Percentiles rank a stretch among this genome's conserved stretches.
These are phyloP conservation scores for Aphaenogaster floridana DNA, from an alignment of 1,140 invertebrate species.

Conservation along the genomic window DNA sequence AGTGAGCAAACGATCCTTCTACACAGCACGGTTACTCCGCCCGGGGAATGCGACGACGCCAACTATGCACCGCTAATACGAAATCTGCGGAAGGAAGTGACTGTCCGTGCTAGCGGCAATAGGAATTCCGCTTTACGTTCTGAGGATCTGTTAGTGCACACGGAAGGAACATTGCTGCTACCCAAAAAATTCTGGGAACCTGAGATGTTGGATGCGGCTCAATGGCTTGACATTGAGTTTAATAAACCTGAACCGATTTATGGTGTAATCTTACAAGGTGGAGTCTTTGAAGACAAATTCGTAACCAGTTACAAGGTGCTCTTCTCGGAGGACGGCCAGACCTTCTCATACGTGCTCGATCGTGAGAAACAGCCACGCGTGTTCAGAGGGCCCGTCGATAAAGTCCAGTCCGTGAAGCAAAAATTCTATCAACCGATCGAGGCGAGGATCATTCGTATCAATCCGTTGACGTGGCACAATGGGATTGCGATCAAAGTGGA, in stretches of 20 bases:
- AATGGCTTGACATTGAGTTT: slow-evolving; percentile 90
- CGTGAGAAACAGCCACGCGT: slow-evolving; percentile 86
- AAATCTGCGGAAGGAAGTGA: slow-evolving; percentile 79
- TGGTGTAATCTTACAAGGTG: slow-evolving; percentile 91
- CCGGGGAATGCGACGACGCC: slow-evolving; percentile 85
- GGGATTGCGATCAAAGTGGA: slow-evolving; percentile 92
- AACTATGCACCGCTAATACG: slow-evolving; percentile 80
- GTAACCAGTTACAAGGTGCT: slow-evolving; percentile 92
- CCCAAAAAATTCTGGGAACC: slow-evolving; percentile 88
- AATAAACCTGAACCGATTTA: slow-evolving; percentile 89
- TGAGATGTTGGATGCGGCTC: slow-evolving; percentile 72
- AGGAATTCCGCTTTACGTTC: slow-evolving; percentile 86
- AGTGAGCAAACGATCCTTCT: slow-evolving; percentile 79
- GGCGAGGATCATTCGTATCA: slow-evolving; percentile 90
- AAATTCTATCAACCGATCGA: slow-evolving; percentile 91
- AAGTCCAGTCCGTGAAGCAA: slow-evolving; percentile 88
- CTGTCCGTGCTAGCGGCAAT: slow-evolving; percentile 89
- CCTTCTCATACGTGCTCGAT: slow-evolving; percentile 87
- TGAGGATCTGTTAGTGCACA: slow-evolving; percentile 86
- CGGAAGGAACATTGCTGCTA: neutral
- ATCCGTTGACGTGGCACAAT: slow-evolving; percentile 92
- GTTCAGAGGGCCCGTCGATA: slow-evolving; percentile 91
- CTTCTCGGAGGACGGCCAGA: slow-evolving; percentile 89
- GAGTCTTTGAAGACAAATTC: slow-evolving; percentile 89
- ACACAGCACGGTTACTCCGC: slow-evolving; percentile 86